phyloP scores from a whole-genome alignment of 2,113 vertebrate species.

The Cebidichthys violaceus region DNA sequence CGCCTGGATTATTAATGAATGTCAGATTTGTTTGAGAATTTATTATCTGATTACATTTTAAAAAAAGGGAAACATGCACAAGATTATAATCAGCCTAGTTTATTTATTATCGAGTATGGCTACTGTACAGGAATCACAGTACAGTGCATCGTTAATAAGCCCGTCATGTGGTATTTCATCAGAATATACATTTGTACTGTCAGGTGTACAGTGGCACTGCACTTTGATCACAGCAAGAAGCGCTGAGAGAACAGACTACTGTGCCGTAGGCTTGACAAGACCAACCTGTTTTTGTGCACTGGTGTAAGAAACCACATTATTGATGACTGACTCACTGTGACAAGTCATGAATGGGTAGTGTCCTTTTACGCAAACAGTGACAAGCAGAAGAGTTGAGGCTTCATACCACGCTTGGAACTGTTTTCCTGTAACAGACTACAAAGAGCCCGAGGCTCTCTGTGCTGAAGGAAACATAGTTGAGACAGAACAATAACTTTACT shows the following conservation, averaged over 20 bases:
- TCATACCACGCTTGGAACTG: slow-evolving; percentile 48
- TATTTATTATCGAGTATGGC: not conserved
- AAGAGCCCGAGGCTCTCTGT: slow-evolving; percentile 15
- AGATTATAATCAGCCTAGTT: not conserved
- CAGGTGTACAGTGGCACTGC: not conserved
- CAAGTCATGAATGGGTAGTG: slow-evolving; percentile 66
- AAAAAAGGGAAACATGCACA: not conserved
- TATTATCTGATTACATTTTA: not conserved
- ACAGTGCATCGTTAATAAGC: not conserved
- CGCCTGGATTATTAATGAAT: slow-evolving; percentile 4
- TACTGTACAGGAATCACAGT: not conserved
- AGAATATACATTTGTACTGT: not conserved
- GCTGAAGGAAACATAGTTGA: slow-evolving; percentile 5
- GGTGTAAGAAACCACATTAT: slow-evolving; percentile 73
- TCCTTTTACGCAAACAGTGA: slow-evolving; percentile 65
- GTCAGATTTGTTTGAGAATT: not conserved
- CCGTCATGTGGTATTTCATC: not conserved
- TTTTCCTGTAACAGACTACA: slow-evolving; percentile 36
- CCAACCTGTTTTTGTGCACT: slow-evolving; percentile 84
- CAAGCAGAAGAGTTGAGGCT: slow-evolving; percentile 52
- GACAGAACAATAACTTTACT: slow-evolving; percentile 30
- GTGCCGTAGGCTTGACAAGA: slow-evolving; percentile 78
- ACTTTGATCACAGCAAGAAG: slow-evolving; percentile 45
- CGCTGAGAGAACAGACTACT: slow-evolving; percentile 29
- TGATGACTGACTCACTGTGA: slow-evolving; percentile 79